phyloP scores from a whole-genome alignment of 2,113 vertebrate species.

The Leptosomus discolor region DNA sequence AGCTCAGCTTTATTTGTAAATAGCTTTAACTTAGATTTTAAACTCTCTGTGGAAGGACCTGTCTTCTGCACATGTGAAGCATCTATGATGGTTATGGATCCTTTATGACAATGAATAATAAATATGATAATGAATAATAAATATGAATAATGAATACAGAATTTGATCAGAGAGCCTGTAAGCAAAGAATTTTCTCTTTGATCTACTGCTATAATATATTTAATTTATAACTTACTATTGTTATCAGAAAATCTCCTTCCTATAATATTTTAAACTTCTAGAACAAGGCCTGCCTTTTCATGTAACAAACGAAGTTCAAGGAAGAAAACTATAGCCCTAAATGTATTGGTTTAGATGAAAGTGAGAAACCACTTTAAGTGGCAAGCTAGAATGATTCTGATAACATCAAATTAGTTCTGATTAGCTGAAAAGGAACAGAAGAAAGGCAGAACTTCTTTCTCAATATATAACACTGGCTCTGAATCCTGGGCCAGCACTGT shows the following conservation, averaged over 20 bases:
- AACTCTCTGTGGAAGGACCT: neutral
- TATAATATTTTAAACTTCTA: neutral
- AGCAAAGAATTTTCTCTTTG: conserved; percentile 11
- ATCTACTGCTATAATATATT: neutral
- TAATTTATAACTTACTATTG: neutral
- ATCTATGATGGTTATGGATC: neutral
- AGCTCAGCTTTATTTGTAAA: neutral
- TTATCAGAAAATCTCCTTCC: neutral
- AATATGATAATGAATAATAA: neutral
- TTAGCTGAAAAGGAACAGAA: conserved; percentile 23
- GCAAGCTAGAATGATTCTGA: neutral
- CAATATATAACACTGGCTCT: neutral
- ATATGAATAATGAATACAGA: conserved; percentile 14
- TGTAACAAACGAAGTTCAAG: neutral
- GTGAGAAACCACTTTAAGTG: neutral
- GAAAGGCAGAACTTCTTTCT: neutral
- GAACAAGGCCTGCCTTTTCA: neutral
- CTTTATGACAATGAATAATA: conserved; percentile 9
- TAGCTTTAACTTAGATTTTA: neutral
- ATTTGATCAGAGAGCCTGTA: conserved; percentile 16
- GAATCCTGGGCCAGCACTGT: neutral
- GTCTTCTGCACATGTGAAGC: neutral
- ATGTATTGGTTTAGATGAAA: neutral
- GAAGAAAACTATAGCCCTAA: neutral
- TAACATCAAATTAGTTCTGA: conserved; percentile 34